A percentile compares a stretch with the other conserved stretches of the same genome.
These are phyloP conservation scores for Ptilodon capucinus DNA, from an alignment of 2,888 invertebrate species.

Conservation along the genomic window DNA sequence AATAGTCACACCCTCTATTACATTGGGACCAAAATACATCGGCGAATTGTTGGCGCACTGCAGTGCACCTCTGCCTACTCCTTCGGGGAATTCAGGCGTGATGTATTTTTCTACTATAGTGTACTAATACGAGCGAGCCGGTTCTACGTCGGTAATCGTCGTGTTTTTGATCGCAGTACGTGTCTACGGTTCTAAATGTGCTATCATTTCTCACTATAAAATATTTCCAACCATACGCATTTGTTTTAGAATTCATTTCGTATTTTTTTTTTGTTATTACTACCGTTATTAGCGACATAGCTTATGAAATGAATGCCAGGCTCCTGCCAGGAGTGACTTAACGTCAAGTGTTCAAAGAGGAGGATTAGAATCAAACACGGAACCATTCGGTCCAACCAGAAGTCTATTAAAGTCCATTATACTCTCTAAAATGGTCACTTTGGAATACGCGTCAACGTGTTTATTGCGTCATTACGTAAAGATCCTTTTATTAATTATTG, in stretches of 20 bases:
- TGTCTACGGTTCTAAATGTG: constrained; percentile 28
- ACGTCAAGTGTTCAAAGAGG: too few relatives aligned
- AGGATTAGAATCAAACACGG: too few relatives aligned
- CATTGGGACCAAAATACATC: too few relatives aligned
- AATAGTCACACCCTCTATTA: too few relatives aligned
- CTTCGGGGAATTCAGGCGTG: too few relatives aligned
- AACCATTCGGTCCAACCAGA: too few relatives aligned
- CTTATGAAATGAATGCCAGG: too few relatives aligned
- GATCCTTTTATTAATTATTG: neutral
- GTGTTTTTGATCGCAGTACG: constrained; percentile 24
- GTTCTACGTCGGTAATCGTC: constrained; percentile 14
- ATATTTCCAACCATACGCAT: constrained; percentile 32
- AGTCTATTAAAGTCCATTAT: too few relatives aligned
- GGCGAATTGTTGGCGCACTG: too few relatives aligned
- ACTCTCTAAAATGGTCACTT: constrained; percentile 21
- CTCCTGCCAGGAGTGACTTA: too few relatives aligned
- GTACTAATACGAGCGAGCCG: constrained; percentile 15
- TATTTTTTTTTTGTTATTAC: constrained; percentile 15
- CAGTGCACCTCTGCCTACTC: too few relatives aligned
- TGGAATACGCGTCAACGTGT: constrained; percentile 9
- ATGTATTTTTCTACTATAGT: too few relatives aligned
- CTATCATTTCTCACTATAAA: constrained; percentile 32
- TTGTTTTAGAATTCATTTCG: constrained; percentile 15
- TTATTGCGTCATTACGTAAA: constrained; percentile 4
- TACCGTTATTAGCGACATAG: constrained; percentile 1